These are phyloP conservation scores for Neodiprion lecontei DNA, from an alignment of 1,140 invertebrate species.

Conservation along the genomic window DNA sequence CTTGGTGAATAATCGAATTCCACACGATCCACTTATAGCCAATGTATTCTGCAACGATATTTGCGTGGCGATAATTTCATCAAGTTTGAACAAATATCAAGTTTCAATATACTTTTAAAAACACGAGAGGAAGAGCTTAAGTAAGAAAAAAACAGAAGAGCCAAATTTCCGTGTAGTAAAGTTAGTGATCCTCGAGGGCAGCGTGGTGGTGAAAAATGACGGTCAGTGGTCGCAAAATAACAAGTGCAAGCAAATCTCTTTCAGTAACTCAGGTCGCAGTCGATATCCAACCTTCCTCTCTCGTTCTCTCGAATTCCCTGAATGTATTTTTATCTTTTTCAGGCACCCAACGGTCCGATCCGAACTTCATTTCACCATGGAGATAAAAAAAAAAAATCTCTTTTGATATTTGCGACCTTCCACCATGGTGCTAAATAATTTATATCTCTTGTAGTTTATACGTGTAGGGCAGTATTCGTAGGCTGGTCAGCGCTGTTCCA, in stretches of 20 bases:
- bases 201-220: neutral
- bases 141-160: too few relatives aligned
- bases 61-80: too few relatives aligned
- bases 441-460: neutral
- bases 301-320: neutral
- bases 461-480: neutral
- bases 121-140: too few relatives aligned
- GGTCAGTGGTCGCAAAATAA: neutral
- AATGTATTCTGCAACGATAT: too few relatives aligned
- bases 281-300: neutral
- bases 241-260: constrained; percentile 5
- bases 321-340: neutral
- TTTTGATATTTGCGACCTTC: neutral
- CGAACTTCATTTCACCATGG: neutral
- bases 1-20: too few relatives aligned
- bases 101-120: too few relatives aligned
- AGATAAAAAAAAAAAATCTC: neutral
- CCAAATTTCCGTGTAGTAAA: too few relatives aligned
- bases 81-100: too few relatives aligned
- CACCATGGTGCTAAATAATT: neutral
- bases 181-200: neutral
- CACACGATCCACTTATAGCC: too few relatives aligned
- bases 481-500: neutral
- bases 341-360: neutral
- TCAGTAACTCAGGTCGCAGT: neutral